Evolutionary conservation across 2,888 invertebrate species (phyloP).

Genomic region (Metellina segmentata): DNA sequence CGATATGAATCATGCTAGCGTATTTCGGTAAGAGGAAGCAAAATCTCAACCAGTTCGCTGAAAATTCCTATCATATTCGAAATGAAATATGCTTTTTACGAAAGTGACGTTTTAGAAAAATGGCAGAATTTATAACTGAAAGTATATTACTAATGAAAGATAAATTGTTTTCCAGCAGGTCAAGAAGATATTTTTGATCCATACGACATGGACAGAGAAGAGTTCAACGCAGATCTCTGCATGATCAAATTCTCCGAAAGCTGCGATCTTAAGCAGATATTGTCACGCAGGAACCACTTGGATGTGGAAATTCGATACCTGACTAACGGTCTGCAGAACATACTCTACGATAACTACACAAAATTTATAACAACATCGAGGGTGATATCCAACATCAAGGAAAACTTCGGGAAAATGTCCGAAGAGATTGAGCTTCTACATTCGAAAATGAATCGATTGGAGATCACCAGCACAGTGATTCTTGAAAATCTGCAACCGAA

Average conservation of each 20-base stretch:
- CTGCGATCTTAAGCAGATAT: constrained; percentile 24
- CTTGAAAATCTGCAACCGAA: constrained; percentile 33
- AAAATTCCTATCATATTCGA: too few species aligned
- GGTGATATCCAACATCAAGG: constrained; percentile 40
- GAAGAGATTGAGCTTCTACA: constrained; percentile 4
- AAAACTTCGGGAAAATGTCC: constrained; percentile 21
- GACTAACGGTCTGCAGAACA: constrained; percentile 17
- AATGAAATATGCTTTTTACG: too few species aligned
- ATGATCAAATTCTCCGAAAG: constrained; percentile 23
- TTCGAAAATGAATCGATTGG: neutral
- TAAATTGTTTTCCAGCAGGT: neutral
- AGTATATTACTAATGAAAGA: neutral
- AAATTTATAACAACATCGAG: constrained; percentile 30
- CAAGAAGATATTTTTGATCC: constrained; percentile 43
- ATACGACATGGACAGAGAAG: constrained; percentile 56
- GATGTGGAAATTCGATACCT: constrained; percentile 33
- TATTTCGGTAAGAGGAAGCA: too few species aligned
- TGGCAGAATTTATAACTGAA: too few species aligned
- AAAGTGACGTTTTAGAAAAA: too few species aligned
- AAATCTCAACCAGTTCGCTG: too few species aligned
- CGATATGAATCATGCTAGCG: too few species aligned
- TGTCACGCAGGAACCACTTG: constrained; percentile 11
- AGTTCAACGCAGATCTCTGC: constrained; percentile 53
- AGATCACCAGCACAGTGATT: constrained; percentile 13
- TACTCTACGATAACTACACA: constrained; percentile 56